Base-by-base conservation (phyloP, 1,140 invertebrate species). In the Thaumatotibia leucotreta region DNA sequence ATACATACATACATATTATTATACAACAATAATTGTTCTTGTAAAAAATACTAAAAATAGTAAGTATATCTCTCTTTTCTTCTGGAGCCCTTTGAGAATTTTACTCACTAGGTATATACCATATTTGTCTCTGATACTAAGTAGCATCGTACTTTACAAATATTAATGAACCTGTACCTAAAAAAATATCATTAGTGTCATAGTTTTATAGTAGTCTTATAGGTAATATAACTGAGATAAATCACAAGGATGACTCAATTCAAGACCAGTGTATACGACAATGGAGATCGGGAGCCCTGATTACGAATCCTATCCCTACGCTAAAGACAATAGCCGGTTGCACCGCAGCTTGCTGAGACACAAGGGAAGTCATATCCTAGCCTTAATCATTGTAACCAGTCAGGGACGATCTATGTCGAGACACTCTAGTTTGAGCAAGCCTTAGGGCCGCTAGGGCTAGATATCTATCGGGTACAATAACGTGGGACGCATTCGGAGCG, bases 391-490 rank as follows among this genome's bases (percentile, higher is more conserved):
- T 61, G 63, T 50, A 54, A 66, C 64, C 69, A 31, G 23, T 39
- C 39, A 22, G 39, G 23, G 52, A 58, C 23, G 52, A 58, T 27
- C 50, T 27, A 22, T 58, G 24, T 14, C 14, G 52, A 58, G 52
- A 29, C 24, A 14, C 24, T 11, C 29, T 14, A 14, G 14, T 11
- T 29, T 10, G 14, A 14, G 29, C 0, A n/a, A 33, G 29, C 22
- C 31, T 31, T 17, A 11, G 22, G 52, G 8, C 4, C 14, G 9
- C 27, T 20, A 27, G 24, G 17, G 61, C 61, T 33, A 31, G 50
- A 70, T 73, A 61, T 50, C 49, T 61, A 73, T 73, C 68, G 54
- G 31, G 58, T 22, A 66, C 66, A 70, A 70, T 69, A 66, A 63
- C 58, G 31, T 10, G 29, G 61, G 14, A 2, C 32, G 32, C 61